Evolutionary conservation across 1,140 invertebrate species (phyloP).

Genomic region (Coptotermes formosanus): DNA sequence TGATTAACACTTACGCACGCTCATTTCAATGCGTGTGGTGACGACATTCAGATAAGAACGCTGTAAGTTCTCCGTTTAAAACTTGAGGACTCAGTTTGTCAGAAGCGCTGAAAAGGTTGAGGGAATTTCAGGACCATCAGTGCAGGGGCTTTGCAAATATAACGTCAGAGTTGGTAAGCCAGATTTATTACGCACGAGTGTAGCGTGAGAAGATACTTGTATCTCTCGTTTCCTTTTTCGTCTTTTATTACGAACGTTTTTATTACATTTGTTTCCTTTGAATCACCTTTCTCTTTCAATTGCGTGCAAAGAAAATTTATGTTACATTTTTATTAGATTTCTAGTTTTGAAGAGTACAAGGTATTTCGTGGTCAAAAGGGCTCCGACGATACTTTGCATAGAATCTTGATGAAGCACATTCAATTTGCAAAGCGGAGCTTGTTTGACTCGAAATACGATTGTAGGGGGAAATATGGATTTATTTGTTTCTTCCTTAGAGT

Average conservation of each 20-base stretch:
- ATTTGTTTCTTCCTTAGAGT: neutral
- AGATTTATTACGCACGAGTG: conserved; percentile 11
- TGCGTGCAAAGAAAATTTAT: neutral
- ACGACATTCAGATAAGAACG: too few species aligned
- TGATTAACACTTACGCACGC: too few species aligned
- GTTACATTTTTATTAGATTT: neutral
- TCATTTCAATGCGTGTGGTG: too few species aligned
- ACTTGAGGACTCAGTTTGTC: neutral
- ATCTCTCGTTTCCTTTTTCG: neutral
- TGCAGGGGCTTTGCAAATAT: neutral
- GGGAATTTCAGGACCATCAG: neutral
- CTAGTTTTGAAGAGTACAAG: neutral
- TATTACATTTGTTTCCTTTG: neutral
- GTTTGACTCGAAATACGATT: conserved; percentile 3
- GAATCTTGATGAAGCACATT: neutral
- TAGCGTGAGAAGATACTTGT: neutral
- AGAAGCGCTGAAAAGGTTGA: neutral
- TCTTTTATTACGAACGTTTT: neutral
- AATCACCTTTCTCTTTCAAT: neutral
- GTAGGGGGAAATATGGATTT: neutral
- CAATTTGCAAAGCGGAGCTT: neutral
- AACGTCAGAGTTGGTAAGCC: neutral
- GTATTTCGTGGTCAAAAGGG: conserved; percentile 1
- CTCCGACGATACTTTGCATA: neutral
- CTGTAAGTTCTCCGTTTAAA: too few species aligned